Percentiles rank a stretch among this genome's conserved stretches.
Conservation (phyloP, 2,797 vertebrate species). For the Sternotherus odoratus region DNA sequence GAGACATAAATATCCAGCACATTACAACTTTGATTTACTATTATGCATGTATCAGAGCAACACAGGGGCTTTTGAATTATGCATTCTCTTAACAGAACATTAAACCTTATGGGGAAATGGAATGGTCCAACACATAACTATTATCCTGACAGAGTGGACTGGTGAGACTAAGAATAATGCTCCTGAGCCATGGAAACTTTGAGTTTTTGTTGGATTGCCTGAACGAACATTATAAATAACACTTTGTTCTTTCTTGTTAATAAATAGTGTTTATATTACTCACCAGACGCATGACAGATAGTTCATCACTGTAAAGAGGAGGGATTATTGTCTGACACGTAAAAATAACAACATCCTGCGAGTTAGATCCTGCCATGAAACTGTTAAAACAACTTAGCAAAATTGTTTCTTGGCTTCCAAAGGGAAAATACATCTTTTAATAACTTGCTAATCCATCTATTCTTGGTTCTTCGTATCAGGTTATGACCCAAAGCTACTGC, state of each 20-base stretch:
- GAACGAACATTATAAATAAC: slow-evolving; percentile 72
- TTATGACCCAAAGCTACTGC: slow-evolving; percentile 80
- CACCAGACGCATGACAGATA: slow-evolving; percentile 70
- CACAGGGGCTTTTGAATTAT: slow-evolving; percentile 69
- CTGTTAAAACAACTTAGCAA: slow-evolving; percentile 34
- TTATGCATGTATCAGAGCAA: slow-evolving; percentile 59
- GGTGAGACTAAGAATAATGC: slow-evolving; percentile 56
- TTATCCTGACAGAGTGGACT: slow-evolving; percentile 69
- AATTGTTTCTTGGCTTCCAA: slow-evolving; percentile 56
- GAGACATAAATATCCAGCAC: slow-evolving; percentile 61
- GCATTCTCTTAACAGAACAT: slow-evolving; percentile 73
- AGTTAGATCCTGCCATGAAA: slow-evolving; percentile 54
- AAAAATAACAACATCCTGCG: slow-evolving; percentile 56
- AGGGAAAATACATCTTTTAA: slow-evolving; percentile 71
- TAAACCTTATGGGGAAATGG: slow-evolving; percentile 69
- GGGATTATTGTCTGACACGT: slow-evolving; percentile 60
- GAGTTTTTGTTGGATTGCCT: slow-evolving; percentile 73
- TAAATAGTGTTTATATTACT: slow-evolving; percentile 74
- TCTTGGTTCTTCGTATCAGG: slow-evolving; percentile 74
- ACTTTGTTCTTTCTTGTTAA: slow-evolving; percentile 72
- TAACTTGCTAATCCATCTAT: slow-evolving; percentile 77
- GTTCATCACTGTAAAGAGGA: slow-evolving; percentile 48
- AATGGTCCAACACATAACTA: slow-evolving; percentile 61
- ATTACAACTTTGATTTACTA: slow-evolving; percentile 68
- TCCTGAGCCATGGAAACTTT: slow-evolving; percentile 63